Percentiles rank a stretch among this genome's conserved stretches.
Evolutionary conservation across 2,888 invertebrate genomes (phyloP).

Genomic region (Cantharis rustica): DNA sequence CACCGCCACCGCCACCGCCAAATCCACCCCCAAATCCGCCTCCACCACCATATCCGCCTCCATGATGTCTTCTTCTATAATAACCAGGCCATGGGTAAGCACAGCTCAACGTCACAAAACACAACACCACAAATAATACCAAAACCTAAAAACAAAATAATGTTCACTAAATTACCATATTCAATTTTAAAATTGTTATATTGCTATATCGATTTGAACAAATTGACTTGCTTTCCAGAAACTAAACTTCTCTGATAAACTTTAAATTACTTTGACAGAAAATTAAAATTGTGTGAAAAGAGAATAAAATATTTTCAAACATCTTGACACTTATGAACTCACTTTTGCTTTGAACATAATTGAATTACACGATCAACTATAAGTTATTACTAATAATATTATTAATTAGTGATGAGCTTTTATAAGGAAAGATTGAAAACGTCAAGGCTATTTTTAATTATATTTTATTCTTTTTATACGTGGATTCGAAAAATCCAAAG

Average conservation of each 20-base stretch:
- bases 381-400: background rate
- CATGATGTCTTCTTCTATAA: background rate
- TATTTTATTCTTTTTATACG: background rate
- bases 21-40: conserved; percentile 1
- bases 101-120: background rate
- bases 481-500: background rate
- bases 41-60: background rate
- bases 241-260: background rate
- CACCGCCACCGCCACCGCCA: background rate
- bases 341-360: background rate
- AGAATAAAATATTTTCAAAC: no score
- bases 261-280: background rate
- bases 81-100: background rate
- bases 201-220: no score
- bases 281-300: background rate
- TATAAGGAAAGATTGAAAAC: background rate
- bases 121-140: background rate
- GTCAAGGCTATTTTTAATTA: background rate
- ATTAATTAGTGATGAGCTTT: background rate
- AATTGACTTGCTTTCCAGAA: no score
- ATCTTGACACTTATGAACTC: background rate
- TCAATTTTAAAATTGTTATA: no score
- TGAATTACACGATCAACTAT: background rate
- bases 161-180: background rate
- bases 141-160: background rate